phyloP scores from a whole-genome alignment of 2,888 invertebrate species.

The Branchellion lobata region DNA sequence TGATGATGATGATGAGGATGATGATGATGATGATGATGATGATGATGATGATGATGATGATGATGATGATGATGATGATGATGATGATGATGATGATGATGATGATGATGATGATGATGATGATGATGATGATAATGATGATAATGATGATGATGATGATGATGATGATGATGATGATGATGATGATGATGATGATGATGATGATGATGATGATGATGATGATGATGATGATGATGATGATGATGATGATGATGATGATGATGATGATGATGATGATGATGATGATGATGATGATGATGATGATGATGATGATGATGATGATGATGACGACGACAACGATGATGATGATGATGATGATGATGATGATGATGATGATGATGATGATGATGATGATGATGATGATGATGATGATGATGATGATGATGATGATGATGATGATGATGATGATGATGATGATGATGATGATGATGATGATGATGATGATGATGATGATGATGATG shows the following conservation, averaged over 20 bases:
- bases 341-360: background rate
- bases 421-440: constrained; percentile 50
- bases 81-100: no score
- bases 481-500: constrained; percentile 50
- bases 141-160: constrained; percentile 32
- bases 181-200: constrained; percentile 50
- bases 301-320: constrained; percentile 51
- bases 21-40: constrained; percentile 50
- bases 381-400: background rate
- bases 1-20: constrained; percentile 49
- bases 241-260: constrained; percentile 50
- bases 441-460: constrained; percentile 50
- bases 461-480: constrained; percentile 51
- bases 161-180: constrained; percentile 50
- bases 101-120: no score
- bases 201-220: constrained; percentile 39
- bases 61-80: constrained; percentile 45
- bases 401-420: constrained; percentile 47
- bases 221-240: constrained; percentile 50
- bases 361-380: no score
- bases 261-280: constrained; percentile 50
- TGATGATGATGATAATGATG: background rate
- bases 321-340: constrained; percentile 2
- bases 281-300: constrained; percentile 51
- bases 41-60: constrained; percentile 44